Percentiles rank a stretch among this genome's conserved stretches.
These are phyloP conservation scores for Oenanthe oenanthe DNA, from an alignment of 2,113 vertebrate species.

Conservation along the genomic window DNA sequence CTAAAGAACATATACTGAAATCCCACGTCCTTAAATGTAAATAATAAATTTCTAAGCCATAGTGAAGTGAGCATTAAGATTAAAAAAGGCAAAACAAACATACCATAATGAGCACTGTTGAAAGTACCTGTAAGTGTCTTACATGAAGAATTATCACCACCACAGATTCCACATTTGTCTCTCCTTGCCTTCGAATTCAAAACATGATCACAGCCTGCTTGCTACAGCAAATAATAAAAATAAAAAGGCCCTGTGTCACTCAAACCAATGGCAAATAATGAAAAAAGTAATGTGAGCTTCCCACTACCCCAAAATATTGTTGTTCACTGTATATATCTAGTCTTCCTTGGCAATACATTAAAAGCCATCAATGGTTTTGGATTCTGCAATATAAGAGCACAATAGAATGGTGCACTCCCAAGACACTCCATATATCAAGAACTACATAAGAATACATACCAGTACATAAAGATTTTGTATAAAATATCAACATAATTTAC, in stretches of 20 bases:
- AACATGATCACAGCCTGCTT: constrained; percentile 96
- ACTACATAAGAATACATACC: neutral
- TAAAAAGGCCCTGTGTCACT: neutral
- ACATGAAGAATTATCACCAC: constrained; percentile 95
- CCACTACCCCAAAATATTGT: neutral
- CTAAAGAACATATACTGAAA: neutral
- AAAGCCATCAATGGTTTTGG: neutral
- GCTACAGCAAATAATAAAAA: constrained; percentile 74
- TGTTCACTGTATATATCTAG: neutral
- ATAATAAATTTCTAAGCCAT: neutral
- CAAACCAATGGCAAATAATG: neutral
- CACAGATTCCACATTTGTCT: constrained; percentile 96
- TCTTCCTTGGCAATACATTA: neutral
- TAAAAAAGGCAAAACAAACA: neutral
- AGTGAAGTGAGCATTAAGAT: neutral
- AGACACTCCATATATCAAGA: neutral
- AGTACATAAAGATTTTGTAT: neutral
- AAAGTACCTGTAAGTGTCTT: constrained; percentile 90
- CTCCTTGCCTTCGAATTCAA: constrained; percentile 92
- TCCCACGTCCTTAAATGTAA: neutral
- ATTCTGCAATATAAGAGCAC: neutral
- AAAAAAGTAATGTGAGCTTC: neutral
- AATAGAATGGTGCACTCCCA: neutral
- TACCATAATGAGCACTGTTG: constrained; percentile 92
- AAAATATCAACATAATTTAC: neutral